These are phyloP conservation scores for Esperia sulphurella DNA, from an alignment of 2,888 invertebrate genomes.

Conservation along the genomic window DNA sequence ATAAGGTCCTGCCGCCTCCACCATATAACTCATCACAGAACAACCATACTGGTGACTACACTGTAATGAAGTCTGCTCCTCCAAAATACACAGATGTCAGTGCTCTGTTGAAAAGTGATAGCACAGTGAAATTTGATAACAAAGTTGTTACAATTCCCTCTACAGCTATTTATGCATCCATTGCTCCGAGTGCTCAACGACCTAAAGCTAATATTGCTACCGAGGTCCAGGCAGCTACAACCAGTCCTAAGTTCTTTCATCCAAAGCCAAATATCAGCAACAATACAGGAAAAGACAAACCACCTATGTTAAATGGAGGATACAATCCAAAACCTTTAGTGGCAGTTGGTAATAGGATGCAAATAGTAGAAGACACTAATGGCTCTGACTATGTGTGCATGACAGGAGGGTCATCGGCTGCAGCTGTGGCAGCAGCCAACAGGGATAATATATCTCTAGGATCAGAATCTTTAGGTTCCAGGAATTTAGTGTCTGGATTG, in stretches of 20 bases:
- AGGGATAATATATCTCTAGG: constrained; percentile 61
- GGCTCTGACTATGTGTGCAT: constrained; percentile 91
- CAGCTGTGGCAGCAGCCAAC: constrained; percentile 64
- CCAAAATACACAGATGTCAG: constrained; percentile 72
- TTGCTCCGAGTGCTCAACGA: constrained; percentile 75
- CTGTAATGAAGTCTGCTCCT: constrained; percentile 72
- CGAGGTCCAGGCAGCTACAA: constrained; percentile 73
- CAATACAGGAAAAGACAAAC: constrained; percentile 66
- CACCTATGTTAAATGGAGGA: constrained; percentile 50
- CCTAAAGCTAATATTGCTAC: constrained; percentile 76
- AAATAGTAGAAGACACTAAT: constrained; percentile 84
- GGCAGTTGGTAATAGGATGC: constrained; percentile 50
- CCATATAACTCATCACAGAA: constrained; percentile 53
- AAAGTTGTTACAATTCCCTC: constrained; percentile 69
- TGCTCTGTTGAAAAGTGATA: constrained; percentile 58
- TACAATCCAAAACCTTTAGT: constrained; percentile 44
- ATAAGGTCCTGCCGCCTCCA: constrained; percentile 72
- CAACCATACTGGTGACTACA: constrained; percentile 63
- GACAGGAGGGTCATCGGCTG: constrained; percentile 84
- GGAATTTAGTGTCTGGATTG: constrained; percentile 63
- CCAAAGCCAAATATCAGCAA: constrained; percentile 80
- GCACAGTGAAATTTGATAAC: constrained; percentile 58
- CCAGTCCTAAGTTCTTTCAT: constrained; percentile 78
- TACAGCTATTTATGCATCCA: constrained; percentile 75
- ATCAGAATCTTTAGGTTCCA: constrained; percentile 58